Conservation (phyloP, 2,888 invertebrate genomes). For the Drosophila barbarae region DNA sequence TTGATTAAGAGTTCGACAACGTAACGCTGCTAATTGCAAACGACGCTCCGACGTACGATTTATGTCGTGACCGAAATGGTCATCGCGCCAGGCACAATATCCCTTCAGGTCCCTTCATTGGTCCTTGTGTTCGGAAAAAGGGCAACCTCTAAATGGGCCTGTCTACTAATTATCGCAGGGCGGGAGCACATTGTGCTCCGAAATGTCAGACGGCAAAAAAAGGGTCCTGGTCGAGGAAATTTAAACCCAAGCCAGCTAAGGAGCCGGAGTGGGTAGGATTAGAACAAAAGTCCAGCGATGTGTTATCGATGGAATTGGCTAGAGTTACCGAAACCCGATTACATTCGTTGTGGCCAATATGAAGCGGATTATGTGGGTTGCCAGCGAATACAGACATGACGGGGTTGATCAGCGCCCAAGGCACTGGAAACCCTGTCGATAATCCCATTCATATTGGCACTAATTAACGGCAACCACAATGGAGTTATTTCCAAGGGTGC, state of each 20-base stretch:
- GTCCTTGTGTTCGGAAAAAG: slow-evolving; percentile 29
- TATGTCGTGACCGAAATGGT: slow-evolving; percentile 61
- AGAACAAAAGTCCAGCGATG: slow-evolving; percentile 25
- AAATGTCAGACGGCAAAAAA: slow-evolving; percentile 38
- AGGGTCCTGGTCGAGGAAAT: slow-evolving; percentile 38
- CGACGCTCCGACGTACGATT: slow-evolving; percentile 65
- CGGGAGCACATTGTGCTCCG: slow-evolving; percentile 44
- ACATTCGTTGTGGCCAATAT: slow-evolving; percentile 37
- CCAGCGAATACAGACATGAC: background rate
- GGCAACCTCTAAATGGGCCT: slow-evolving; percentile 57
- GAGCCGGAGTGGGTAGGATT: slow-evolving; percentile 3
- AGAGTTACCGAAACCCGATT: slow-evolving; percentile 41
- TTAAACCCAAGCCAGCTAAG: slow-evolving; percentile 20
- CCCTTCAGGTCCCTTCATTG: slow-evolving; percentile 22
- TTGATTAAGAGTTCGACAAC: slow-evolving; percentile 73
- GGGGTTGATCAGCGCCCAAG: slow-evolving; percentile 18
- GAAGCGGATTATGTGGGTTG: slow-evolving; percentile 34
- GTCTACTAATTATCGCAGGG: slow-evolving; percentile 65
- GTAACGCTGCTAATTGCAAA: slow-evolving; percentile 69
- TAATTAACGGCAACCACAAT: slow-evolving; percentile 26
- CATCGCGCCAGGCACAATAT: slow-evolving; percentile 12
- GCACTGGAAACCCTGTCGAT: slow-evolving; percentile 14
- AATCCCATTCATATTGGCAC: slow-evolving; percentile 37
- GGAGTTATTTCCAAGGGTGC: slow-evolving; percentile 4
- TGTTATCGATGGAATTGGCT: slow-evolving; percentile 44